A percentile compares a stretch with the other conserved stretches of the same genome.
phyloP scores from a whole-genome alignment of 2,113 vertebrate species.

The Mustelus asterias region DNA sequence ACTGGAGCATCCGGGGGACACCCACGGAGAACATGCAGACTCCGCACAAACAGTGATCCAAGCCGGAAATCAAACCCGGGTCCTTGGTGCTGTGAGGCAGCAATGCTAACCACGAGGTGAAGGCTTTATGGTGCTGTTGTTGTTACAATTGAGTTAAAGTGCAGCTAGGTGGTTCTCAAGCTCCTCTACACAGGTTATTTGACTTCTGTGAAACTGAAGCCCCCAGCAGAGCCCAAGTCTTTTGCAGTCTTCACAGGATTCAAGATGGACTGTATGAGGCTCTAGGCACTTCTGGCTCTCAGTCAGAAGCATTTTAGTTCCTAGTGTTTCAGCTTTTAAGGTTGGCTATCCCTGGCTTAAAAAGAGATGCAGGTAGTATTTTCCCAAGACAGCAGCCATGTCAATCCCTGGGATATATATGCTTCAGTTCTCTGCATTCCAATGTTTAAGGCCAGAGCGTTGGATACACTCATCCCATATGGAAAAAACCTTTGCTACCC shows the following conservation, averaged over 20 bases:
- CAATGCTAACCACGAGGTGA: background rate
- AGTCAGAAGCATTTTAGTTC: background rate
- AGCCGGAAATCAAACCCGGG: too few relatives aligned
- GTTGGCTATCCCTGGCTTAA: background rate
- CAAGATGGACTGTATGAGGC: background rate
- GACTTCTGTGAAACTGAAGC: background rate
- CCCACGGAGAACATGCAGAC: too few relatives aligned
- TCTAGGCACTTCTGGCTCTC: background rate
- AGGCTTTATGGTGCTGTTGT: background rate
- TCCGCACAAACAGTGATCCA: too few relatives aligned
- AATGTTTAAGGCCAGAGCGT: background rate
- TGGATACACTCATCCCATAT: background rate
- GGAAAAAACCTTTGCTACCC: background rate
- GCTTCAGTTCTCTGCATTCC: background rate
- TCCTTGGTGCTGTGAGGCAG: too few relatives aligned
- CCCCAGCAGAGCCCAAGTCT: background rate
- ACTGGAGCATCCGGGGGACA: too few relatives aligned
- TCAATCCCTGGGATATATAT: background rate
- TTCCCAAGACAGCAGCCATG: background rate
- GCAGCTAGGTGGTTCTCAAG: background rate
- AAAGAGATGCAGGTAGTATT: background rate
- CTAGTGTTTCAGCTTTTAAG: background rate
- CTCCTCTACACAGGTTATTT: background rate
- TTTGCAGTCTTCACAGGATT: too few relatives aligned
- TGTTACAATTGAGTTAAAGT: background rate